phyloP scores from a whole-genome alignment of 1,140 invertebrate species.

The Drosophila melanica region DNA sequence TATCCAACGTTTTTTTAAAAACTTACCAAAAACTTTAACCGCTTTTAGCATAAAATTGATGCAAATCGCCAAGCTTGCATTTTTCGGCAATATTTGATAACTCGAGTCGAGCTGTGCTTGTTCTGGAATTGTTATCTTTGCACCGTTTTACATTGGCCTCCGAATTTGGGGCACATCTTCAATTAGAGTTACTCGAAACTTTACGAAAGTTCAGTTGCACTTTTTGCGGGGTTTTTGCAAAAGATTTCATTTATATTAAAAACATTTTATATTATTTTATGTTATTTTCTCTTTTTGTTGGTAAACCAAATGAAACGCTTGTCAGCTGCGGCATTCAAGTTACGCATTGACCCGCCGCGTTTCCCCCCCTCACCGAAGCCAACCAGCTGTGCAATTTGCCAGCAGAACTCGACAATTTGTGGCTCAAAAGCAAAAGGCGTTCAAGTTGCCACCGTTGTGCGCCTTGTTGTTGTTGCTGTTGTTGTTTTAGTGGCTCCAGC shows the following conservation, averaged over 20 bases:
- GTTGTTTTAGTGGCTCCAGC: constrained; percentile 40
- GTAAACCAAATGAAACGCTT: constrained; percentile 74
- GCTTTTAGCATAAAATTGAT: constrained; percentile 16
- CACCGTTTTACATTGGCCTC: neutral
- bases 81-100: constrained; percentile 41
- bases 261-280: constrained; percentile 20
- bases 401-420: constrained; percentile 70
- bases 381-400: constrained; percentile 77
- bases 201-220: constrained; percentile 50
- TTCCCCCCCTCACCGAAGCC: neutral
- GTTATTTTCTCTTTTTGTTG: constrained; percentile 21
- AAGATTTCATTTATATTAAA: constrained; percentile 79
- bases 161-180: constrained; percentile 38
- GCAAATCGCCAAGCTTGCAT: constrained; percentile 5
- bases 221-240: constrained; percentile 55
- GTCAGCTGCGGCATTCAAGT: constrained; percentile 56
- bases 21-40: constrained; percentile 13
- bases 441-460: constrained; percentile 18
- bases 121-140: constrained; percentile 8
- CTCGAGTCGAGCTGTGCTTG: constrained; percentile 39
- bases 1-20: neutral
- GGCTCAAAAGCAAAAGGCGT: constrained; percentile 50
- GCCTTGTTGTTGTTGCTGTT: constrained; percentile 21
- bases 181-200: constrained; percentile 65
- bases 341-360: constrained; percentile 6